These are phyloP conservation scores for Chymomyza caudatula DNA, from an alignment of 2,888 invertebrate genomes.

Conservation along the genomic window DNA sequence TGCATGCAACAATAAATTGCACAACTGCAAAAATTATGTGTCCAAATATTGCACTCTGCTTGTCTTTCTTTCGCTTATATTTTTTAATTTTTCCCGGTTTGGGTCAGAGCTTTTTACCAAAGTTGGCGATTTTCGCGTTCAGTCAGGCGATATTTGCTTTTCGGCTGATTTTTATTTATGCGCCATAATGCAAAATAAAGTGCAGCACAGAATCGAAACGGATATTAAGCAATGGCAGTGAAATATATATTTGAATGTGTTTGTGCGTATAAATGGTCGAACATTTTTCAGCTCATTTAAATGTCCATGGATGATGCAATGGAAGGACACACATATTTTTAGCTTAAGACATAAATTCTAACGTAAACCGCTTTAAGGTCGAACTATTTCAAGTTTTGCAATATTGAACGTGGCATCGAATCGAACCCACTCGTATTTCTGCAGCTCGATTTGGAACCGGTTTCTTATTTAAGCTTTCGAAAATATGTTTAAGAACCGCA, in stretches of 20 bases:
- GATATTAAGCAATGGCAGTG: slow-evolving; percentile 40
- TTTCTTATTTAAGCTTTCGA: no score
- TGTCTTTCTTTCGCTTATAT: slow-evolving; percentile 12
- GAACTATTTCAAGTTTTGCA: no score
- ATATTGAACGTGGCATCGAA: no score
- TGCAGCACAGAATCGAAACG: slow-evolving; percentile 53
- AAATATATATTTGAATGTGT: background rate
- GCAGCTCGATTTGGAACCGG: no score
- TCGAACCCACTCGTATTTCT: no score
- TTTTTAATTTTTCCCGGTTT: background rate
- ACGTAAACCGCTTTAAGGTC: no score
- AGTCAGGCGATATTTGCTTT: slow-evolving; percentile 13
- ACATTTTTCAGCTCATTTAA: background rate
- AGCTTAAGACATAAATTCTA: background rate
- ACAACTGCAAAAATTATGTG: slow-evolving; percentile 61
- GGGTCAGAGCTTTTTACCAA: slow-evolving; percentile 9
- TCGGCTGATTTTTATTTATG: slow-evolving; percentile 53
- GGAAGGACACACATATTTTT: no score
- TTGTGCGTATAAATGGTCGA: background rate
- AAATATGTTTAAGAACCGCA: no score
- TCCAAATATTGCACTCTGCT: slow-evolving; percentile 46
- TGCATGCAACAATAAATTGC: slow-evolving; percentile 64
- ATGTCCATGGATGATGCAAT: background rate
- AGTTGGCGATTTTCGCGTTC: slow-evolving; percentile 37
- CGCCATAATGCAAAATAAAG: slow-evolving; percentile 44